Percentiles rank a stretch among this genome's conserved stretches.
Conservation (phyloP, 2,888 invertebrate genomes). For the Thymelicus lineola region DNA sequence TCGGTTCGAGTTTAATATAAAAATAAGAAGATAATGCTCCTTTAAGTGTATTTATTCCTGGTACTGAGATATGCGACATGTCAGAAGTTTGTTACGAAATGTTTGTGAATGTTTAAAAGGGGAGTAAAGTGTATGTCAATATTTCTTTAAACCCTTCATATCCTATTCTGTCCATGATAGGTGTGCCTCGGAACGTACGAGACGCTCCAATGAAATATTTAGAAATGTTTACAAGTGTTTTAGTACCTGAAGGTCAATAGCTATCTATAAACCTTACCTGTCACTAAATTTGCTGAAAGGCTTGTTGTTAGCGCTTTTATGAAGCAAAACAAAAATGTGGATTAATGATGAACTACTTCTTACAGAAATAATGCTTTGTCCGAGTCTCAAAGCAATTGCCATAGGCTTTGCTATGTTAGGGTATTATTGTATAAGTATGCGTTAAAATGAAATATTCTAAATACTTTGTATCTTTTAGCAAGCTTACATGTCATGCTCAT, state of each 20-base stretch:
- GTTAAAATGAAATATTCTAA: no score
- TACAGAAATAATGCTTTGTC: no score
- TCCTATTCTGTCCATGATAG: slow-evolving; percentile 8
- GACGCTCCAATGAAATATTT: neutral
- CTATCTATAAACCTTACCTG: neutral
- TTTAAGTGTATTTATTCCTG: slow-evolving; percentile 70
- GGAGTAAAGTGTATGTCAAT: slow-evolving; percentile 49
- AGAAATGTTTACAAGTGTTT: neutral
- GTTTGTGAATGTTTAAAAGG: slow-evolving; percentile 40
- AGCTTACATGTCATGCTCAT: no score
- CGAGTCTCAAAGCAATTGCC: no score
- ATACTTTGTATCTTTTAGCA: no score
- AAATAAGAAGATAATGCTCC: slow-evolving; percentile 77
- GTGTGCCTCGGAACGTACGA: neutral
- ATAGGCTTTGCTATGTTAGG: no score
- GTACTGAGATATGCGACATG: slow-evolving; percentile 49
- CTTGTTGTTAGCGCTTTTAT: no score
- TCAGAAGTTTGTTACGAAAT: slow-evolving; percentile 52
- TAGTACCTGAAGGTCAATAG: neutral
- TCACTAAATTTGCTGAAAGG: no score
- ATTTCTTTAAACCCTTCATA: slow-evolving; percentile 44
- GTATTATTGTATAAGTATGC: no score
- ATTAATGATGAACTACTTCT: no score
- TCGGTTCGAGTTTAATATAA: slow-evolving; percentile 75
- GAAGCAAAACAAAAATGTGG: no score